Evolutionary conservation across 2,888 invertebrate genomes (phyloP).

Genomic region (Himalopsyche anomala): DNA sequence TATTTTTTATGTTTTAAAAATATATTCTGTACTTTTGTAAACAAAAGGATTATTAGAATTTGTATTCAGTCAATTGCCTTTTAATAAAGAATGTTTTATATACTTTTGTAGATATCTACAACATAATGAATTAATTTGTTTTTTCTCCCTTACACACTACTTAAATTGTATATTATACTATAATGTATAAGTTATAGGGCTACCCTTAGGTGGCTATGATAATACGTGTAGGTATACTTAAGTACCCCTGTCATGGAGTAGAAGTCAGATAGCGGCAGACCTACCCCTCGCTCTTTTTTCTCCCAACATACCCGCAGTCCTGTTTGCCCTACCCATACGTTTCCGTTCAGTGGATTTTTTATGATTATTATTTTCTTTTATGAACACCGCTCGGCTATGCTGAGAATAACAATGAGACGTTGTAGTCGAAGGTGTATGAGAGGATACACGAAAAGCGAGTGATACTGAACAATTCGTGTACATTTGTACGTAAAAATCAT

Average conservation of each 20-base stretch:
- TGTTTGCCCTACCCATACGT: conserved; percentile 65
- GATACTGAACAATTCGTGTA: not conserved
- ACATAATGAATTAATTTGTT: no score
- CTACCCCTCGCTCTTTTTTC: conserved; percentile 49
- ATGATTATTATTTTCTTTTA: conserved; percentile 66
- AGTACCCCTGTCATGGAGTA: conserved; percentile 23
- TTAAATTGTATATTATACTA: no score
- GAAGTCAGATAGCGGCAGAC: conserved; percentile 41
- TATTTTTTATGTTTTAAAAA: no score
- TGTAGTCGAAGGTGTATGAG: not conserved
- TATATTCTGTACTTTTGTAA: no score
- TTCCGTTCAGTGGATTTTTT: conserved; percentile 66
- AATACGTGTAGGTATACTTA: conserved; percentile 19
- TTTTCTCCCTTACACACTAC: no score
- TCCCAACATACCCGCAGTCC: conserved; percentile 16
- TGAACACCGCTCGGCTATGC: conserved; percentile 64
- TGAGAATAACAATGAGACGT: conserved; percentile 65
- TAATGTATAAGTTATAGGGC: no score
- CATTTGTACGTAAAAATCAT: not conserved
- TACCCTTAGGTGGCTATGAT: not conserved
- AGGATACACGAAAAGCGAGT: not conserved
- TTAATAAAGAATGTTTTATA: no score
- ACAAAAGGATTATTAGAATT: no score
- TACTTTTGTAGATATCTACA: no score
- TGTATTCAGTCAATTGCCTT: no score